These are phyloP conservation scores for Cydia strobilella DNA, from an alignment of 1,140 invertebrate species.

Conservation along the genomic window DNA sequence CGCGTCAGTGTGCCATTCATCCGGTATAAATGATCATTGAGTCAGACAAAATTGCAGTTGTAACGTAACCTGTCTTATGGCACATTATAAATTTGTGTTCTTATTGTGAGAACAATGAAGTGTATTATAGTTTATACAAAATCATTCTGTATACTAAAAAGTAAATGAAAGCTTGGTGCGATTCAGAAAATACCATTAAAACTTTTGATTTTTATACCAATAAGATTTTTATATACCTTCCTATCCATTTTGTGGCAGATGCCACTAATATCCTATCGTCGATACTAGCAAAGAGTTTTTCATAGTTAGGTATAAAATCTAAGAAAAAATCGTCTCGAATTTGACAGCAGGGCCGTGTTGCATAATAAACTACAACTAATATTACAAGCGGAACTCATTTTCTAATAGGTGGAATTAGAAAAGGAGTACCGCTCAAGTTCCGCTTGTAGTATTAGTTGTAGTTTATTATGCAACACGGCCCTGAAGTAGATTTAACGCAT, in stretches of 20 bases:
- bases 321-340: too few species aligned
- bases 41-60: slow-evolving; percentile 76
- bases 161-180: slow-evolving; percentile 80
- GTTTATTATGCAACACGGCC: too few species aligned
- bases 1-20: slow-evolving; percentile 64
- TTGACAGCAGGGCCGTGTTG: too few species aligned
- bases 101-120: slow-evolving; percentile 63
- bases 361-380: too few species aligned
- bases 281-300: too few species aligned
- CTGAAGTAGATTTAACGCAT: too few species aligned
- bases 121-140: slow-evolving; percentile 78
- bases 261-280: too few species aligned
- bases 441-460: too few species aligned
- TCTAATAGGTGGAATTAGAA: too few species aligned
- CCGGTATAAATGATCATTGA: slow-evolving; percentile 55
- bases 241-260: slow-evolving; percentile 16
- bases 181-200: slow-evolving; percentile 81
- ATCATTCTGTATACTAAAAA: slow-evolving; percentile 80
- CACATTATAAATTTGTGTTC: slow-evolving; percentile 68
- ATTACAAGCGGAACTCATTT: too few species aligned
- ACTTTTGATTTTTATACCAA: slow-evolving; percentile 81
- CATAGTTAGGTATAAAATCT: too few species aligned
- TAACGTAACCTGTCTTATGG: slow-evolving; percentile 62
- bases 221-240: slow-evolving; percentile 60
- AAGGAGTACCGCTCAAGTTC: too few species aligned